phyloP scores from a whole-genome alignment of 1,140 invertebrate species.

The Eumaeus atala region DNA sequence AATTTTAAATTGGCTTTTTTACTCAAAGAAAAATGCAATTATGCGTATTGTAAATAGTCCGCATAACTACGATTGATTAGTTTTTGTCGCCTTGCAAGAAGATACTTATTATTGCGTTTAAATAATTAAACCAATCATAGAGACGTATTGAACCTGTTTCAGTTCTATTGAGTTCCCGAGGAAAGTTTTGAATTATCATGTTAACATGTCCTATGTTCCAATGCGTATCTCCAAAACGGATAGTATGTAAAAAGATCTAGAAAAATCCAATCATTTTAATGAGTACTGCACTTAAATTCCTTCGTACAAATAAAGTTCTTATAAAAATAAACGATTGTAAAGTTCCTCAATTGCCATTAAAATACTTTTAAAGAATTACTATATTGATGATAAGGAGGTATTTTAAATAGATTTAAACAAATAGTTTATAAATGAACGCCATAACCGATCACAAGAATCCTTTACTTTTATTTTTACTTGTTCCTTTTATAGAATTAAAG shows the following conservation, averaged over 20 bases:
- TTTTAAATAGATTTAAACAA: background rate
- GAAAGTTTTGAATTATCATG: conserved; percentile 1
- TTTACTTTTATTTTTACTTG: conserved; percentile 16
- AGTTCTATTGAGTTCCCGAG: background rate
- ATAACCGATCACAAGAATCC: conserved; percentile 9
- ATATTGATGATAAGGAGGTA: background rate
- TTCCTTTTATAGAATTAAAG: conserved; percentile 26
- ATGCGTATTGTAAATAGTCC: conserved; percentile 17
- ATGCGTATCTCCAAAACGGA: background rate
- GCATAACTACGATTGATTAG: conserved; percentile 11
- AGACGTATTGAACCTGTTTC: conserved; percentile 6
- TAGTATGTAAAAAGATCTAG: background rate
- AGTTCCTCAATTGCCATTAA: background rate
- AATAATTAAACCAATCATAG: conserved; percentile 14
- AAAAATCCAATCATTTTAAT: background rate
- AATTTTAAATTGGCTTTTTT: conserved; percentile 32
- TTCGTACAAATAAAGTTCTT: background rate
- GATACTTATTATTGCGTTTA: conserved; percentile 14
- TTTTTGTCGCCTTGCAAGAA: conserved; percentile 6
- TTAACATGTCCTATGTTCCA: background rate
- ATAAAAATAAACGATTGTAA: background rate
- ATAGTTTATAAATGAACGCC: background rate
- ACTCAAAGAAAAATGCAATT: conserved; percentile 18
- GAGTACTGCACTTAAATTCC: background rate
- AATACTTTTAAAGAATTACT: background rate